A percentile compares a stretch with the other conserved stretches of the same genome.
These are phyloP conservation scores for Semicossyphus pulcher DNA, from an alignment of 2,113 vertebrate genomes.

Conservation along the genomic window DNA sequence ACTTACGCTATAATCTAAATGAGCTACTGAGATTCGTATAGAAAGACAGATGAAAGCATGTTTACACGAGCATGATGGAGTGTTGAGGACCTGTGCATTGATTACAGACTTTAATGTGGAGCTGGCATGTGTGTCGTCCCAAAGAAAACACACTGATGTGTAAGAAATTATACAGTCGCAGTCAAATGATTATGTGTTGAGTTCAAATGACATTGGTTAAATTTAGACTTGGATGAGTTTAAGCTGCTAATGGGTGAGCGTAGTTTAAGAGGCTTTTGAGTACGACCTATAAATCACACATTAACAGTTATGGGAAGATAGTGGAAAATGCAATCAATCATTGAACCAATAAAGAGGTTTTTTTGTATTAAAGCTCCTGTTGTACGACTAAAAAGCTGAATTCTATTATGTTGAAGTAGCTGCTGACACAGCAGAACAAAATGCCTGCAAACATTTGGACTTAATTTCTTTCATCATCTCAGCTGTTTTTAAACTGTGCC, in stretches of 20 bases:
- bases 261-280: not conserved
- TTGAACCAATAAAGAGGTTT: not conserved
- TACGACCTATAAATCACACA: not conserved
- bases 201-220: not conserved
- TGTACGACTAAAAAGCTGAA: not conserved
- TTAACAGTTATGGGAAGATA: not conserved
- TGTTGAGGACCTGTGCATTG: too few species aligned
- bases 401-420: not conserved
- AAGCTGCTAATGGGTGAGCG: too few species aligned
- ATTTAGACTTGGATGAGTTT: too few species aligned
- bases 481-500: not conserved
- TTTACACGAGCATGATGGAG: too few species aligned
- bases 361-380: not conserved
- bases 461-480: not conserved
- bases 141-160: too few species aligned
- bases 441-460: not conserved
- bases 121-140: too few species aligned
- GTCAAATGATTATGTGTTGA: too few species aligned
- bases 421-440: not conserved
- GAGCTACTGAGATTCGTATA: too few species aligned
- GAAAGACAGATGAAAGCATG: too few species aligned
- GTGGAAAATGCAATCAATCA: not conserved
- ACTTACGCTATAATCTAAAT: too few species aligned
- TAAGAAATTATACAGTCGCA: too few species aligned
- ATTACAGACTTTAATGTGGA: too few species aligned